These are phyloP conservation scores for Penaeus chinensis DNA, from an alignment of 1,140 invertebrate species.

Conservation along the genomic window DNA sequence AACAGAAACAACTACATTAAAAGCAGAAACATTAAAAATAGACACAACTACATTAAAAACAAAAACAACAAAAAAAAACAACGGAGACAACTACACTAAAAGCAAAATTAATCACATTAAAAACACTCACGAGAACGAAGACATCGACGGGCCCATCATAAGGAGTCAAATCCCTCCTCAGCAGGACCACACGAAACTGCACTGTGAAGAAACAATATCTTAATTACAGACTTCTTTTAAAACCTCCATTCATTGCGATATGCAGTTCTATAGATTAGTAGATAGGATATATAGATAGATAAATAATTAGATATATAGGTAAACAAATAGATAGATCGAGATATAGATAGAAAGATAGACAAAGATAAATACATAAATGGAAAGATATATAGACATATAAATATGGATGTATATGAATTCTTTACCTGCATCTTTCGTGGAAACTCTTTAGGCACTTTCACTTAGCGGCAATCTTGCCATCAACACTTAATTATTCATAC, in stretches of 20 bases:
- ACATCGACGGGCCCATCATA: conserved; percentile 70
- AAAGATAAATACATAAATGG: background rate
- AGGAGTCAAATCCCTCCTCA: conserved; percentile 69
- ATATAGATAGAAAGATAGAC: too few relatives aligned
- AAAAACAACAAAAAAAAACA: too few relatives aligned
- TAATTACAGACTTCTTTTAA: too few relatives aligned
- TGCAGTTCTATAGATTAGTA: too few relatives aligned
- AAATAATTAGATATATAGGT: conserved; percentile 9
- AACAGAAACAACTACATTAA: too few relatives aligned
- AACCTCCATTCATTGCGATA: too few relatives aligned
- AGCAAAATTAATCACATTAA: background rate
- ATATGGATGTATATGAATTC: conserved; percentile 34
- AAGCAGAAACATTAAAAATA: background rate
- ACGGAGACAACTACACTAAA: too few relatives aligned
- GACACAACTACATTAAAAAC: conserved; percentile 23
- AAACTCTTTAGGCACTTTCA: background rate
- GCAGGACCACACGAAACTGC: conserved; percentile 68
- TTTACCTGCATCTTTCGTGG: background rate
- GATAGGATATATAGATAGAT: background rate
- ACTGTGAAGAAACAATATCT: conserved; percentile 67
- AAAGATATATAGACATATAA: conserved; percentile 44
- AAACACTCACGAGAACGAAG: conserved; percentile 68
- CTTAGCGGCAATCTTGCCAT: too few relatives aligned
- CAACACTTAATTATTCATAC: too few relatives aligned
- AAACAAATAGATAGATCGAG: background rate